Base-by-base conservation (phyloP, 2,113 vertebrate species). In the Salminus brasiliensis region DNA sequence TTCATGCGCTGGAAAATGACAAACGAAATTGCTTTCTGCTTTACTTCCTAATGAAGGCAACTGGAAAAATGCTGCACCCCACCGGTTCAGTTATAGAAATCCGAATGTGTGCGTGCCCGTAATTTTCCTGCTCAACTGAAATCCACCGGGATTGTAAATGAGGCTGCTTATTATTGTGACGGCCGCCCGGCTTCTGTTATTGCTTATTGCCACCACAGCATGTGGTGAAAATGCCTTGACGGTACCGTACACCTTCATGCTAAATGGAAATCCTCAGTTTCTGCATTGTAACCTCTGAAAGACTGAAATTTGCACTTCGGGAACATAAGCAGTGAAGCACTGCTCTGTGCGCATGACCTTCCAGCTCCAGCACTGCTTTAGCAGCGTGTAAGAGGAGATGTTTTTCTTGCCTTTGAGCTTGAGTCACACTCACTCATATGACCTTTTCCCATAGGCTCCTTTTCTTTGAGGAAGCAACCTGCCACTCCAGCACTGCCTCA, bases 21-120 rank as follows among this genome's bases (percentile, higher is more conserved):
- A 78, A 13, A 3, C 65, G 21, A 34, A 69, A 59, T 57, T 59
- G 63, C n/a, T 30, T 84, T 69, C 55, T 74, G 57, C 25, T 69
- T 78, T 9, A 41, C 41, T 78, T 53, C 36, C 36, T 78, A 74
- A 57, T 45, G 52, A 62, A 80, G n/a, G 25, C 39, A 32, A 68
- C 21, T 75, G 8, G 7, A 62, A 62, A 69, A 62, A 18, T 70
- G 41, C 5, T 27, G 71, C 62, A 73, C 27, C 62, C 41, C 32
- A 73, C 81, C 62, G 52, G 32, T 69, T 49, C 16, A 21, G 66
- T 59, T 25, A 60, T 32, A 49, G 76, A 81, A 72, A 76, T 13
- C 32, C 2, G 7, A 68, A 16, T 16, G 27, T 11, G 27, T 60
- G 52, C 32, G 32, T 36, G 75, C 6, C 15, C 7, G 23, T 21